Evolutionary conservation across 2,888 invertebrate genomes (phyloP), one percentile per base, ranked within the genome.

Genomic region (Cerceris rybyensis): DNA sequence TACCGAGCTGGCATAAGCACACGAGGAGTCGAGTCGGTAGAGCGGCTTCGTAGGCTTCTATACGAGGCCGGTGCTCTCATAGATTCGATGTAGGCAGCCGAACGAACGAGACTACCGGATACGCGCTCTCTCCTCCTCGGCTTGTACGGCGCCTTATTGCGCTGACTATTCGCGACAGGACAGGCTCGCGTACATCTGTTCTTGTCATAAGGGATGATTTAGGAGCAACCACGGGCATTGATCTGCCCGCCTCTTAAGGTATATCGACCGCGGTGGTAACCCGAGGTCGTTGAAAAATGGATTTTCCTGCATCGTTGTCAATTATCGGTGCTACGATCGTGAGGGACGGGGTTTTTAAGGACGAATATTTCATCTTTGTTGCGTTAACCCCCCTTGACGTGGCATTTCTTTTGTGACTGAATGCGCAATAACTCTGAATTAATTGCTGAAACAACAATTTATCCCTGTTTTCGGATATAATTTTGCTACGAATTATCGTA

Each of bases 151-250:
- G 88, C 89, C 91, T 90, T 87, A 85, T 82, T 86, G 88, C 87
- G 87, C 88, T 87, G 70, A 90, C 90, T 90, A 90, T 88, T 84
- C 88, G 87, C 88, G 91, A 91, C 90, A 90, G 74, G 80, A 88
- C 69, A 90, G 89, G 86, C 89, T 90, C 89, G 90, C 88, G 89
- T 91, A 91, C 92, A 92, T 92, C 90, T 92, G 92, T 91, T 92
- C 90, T 88, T 90, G 91, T 92, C 92, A 91, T 89, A 90, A 89
- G 83, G 86, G 88, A 86, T 89, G 90, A 91, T 90, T 91, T 90
- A 90, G 86, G 80, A 74, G 52, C 43, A 70, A 46, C 43, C 65
- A 41, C 67, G 72, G 28, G 69, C 80, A 85, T 83, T 82, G 85
- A 82, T 85, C 78, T 82, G 64, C 54, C 75, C 78, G 78, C 78